Evolutionary conservation across 2,797 vertebrate species (phyloP).

Genomic region (Dromococcyx pavoninus): DNA sequence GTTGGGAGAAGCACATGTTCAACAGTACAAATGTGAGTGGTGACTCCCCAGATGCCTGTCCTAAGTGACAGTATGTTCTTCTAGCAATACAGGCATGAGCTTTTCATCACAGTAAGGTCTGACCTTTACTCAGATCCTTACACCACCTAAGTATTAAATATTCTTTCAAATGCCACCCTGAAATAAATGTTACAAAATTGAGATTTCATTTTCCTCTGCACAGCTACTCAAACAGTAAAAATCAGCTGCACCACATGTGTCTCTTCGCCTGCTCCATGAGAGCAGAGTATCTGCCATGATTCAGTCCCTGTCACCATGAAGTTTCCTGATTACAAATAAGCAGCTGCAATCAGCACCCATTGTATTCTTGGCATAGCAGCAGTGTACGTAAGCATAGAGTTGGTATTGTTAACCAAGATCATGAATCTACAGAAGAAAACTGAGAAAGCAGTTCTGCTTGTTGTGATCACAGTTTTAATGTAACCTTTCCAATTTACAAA

Average conservation of each 20-base stretch:
- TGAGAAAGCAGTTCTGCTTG: not conserved
- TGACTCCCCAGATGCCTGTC: not conserved
- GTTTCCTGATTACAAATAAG: not conserved
- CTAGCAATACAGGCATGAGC: not conserved
- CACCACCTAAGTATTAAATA: not conserved
- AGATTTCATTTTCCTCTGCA: not conserved
- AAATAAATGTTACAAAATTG: not conserved
- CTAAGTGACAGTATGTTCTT: not conserved
- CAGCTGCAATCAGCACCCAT: not conserved
- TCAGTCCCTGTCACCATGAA: not conserved
- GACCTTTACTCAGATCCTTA: not conserved
- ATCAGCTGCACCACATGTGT: not conserved
- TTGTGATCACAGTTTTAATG: slow-evolving; percentile 1
- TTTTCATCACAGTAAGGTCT: not conserved
- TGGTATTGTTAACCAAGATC: not conserved
- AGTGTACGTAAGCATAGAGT: not conserved
- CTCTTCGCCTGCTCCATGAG: not conserved
- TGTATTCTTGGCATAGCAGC: not conserved
- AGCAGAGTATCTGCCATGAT: not conserved
- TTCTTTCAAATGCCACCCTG: not conserved
- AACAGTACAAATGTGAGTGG: not conserved
- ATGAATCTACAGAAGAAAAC: not conserved
- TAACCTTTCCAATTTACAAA: not conserved
- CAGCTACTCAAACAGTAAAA: not conserved
- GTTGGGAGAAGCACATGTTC: not conserved